A percentile compares a stretch with the other conserved stretches of the same genome.
phyloP scores from a whole-genome alignment of 2,888 invertebrate genomes.

The Gymnoscelis rufifasciata region DNA sequence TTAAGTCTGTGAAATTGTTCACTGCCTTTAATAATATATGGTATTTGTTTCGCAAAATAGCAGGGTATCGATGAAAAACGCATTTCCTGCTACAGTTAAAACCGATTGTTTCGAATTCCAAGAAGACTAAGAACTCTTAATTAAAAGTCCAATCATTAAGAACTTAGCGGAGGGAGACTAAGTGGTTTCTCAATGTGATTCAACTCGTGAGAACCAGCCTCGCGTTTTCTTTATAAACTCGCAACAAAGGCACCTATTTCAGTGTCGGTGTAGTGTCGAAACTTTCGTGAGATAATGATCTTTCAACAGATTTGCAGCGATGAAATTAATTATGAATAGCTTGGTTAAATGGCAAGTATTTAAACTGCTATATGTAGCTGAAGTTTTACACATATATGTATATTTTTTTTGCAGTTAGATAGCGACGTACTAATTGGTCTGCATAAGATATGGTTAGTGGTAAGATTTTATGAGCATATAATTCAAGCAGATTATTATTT shows the following conservation, averaged over 20 bases:
- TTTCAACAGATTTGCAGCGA: slow-evolving; percentile 30
- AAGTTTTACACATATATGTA: no score
- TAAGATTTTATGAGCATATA: slow-evolving; percentile 30
- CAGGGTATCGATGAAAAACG: background rate
- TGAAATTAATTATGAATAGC: background rate
- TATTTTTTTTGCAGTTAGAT: no score
- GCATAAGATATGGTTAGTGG: slow-evolving; percentile 33
- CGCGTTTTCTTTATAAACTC: slow-evolving; percentile 54
- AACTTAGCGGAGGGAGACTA: slow-evolving; percentile 48
- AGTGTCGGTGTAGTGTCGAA: slow-evolving; percentile 44
- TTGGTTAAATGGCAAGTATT: no score
- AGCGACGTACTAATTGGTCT: slow-evolving; percentile 1
- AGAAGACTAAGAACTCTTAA: slow-evolving; percentile 27
- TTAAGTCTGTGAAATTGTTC: slow-evolving; percentile 1
- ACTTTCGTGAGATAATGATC: slow-evolving; percentile 46
- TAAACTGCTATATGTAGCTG: no score
- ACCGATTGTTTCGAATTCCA: slow-evolving; percentile 9
- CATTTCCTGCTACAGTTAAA: slow-evolving; percentile 1
- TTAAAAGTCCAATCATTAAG: slow-evolving; percentile 46
- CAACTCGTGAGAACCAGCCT: slow-evolving; percentile 56
- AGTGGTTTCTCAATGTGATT: slow-evolving; percentile 43
- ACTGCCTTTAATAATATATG: no score
- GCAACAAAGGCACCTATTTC: slow-evolving; percentile 46
- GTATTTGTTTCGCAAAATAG: no score
- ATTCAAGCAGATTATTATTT: slow-evolving; percentile 29